These are phyloP conservation scores for Ceratosolen fusciceps DNA, from an alignment of 1,140 invertebrate genomes.

Conservation along the genomic window DNA sequence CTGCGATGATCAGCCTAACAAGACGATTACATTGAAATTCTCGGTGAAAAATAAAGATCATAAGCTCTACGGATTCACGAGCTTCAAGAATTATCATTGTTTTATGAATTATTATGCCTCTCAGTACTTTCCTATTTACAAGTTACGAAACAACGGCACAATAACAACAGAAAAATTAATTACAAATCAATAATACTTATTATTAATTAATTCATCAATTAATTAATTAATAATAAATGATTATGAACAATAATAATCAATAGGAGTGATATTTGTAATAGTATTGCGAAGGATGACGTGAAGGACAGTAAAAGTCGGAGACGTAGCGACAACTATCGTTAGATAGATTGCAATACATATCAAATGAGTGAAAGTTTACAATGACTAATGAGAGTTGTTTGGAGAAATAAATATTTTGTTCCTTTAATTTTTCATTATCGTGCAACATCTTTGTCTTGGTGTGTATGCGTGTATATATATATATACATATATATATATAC, in stretches of 20 bases:
- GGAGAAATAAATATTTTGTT: neutral
- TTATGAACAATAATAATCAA: too few relatives aligned
- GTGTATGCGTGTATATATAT: too few relatives aligned
- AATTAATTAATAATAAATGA: too few relatives aligned
- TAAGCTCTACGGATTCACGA: neutral
- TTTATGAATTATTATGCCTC: neutral
- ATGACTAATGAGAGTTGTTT: conserved; percentile 20
- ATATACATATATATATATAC: too few relatives aligned
- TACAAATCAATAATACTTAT: conserved; percentile 18
- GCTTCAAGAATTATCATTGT: neutral
- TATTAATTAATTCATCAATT: too few relatives aligned
- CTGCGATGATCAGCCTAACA: neutral
- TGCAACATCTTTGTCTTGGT: neutral
- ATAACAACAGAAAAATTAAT: conserved; percentile 37
- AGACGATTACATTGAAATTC: conserved; percentile 5
- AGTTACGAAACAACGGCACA: conserved; percentile 14
- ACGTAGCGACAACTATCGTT: neutral
- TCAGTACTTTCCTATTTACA: conserved; percentile 26
- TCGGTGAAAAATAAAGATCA: conserved; percentile 11
- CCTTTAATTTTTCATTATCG: neutral
- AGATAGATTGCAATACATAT: conserved; percentile 30
- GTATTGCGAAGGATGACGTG: neutral
- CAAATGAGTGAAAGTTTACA: conserved; percentile 31
- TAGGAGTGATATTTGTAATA: too few relatives aligned
- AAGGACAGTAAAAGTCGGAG: conserved; percentile 27